Percentiles rank a stretch among this genome's conserved stretches.
Evolutionary conservation across 2,113 vertebrate species (phyloP).

Genomic region (Abramis brama): DNA sequence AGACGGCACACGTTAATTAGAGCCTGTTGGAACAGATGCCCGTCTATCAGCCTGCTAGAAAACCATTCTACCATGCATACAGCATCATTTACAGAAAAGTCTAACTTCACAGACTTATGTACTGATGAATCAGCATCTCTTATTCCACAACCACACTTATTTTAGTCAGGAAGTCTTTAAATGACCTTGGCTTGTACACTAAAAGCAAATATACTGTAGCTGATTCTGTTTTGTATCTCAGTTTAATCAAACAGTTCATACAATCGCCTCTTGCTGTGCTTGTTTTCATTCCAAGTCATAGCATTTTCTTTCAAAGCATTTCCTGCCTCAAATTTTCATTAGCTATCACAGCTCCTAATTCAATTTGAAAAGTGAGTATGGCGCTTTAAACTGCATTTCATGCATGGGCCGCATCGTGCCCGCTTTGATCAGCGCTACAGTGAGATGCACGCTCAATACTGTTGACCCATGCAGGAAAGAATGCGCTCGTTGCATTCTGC

Average conservation of each 20-base stretch:
- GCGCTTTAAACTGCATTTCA: constrained; percentile 78
- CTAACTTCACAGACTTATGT: neutral
- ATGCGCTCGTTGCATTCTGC: constrained; percentile 16
- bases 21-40: constrained; percentile 25
- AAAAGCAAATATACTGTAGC: neutral
- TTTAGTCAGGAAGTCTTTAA: neutral
- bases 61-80: constrained; percentile 4
- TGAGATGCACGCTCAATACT: constrained; percentile 17
- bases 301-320: constrained; percentile 73
- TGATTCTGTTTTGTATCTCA: constrained; percentile 53
- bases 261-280: constrained; percentile 53
- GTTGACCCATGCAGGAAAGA: constrained; percentile 43
- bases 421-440: constrained; percentile 62
- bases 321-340: constrained; percentile 77
- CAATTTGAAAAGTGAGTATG: constrained; percentile 75
- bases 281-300: constrained; percentile 48
- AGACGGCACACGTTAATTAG: constrained; percentile 33
- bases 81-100: constrained; percentile 11
- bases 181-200: neutral
- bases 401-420: constrained; percentile 71
- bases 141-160: neutral
- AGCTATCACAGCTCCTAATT: constrained; percentile 80
- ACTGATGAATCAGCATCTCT: neutral
- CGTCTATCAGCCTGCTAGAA: constrained; percentile 19
- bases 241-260: constrained; percentile 64